Base-by-base conservation (phyloP, 2,797 vertebrate species). In the Mionectes olivaceus region DNA sequence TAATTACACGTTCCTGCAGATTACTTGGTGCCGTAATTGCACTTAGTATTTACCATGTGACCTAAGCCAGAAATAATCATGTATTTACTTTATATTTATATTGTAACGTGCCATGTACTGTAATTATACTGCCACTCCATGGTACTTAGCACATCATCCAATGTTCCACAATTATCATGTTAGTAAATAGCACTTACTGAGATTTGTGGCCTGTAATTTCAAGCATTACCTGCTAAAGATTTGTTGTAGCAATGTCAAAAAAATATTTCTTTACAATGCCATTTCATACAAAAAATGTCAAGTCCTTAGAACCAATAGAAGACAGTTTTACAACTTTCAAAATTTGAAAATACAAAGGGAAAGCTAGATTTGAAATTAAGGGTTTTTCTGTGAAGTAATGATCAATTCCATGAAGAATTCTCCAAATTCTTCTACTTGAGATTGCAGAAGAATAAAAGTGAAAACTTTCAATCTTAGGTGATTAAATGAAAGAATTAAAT, bases 81-180 rank as follows among this genome's bases (percentile, higher is more conserved):
- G 96, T 97, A 97, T 97, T 97, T 97, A 97, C 96, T 97, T 97
- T 96, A 96, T 96, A 97, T 97, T 96, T 97, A 96, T 96, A 97
- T 97, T 97, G 95, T 96, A 97, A 95, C 82, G 46, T 95, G 96
- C 97, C 95, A 96, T 97, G 96, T 97, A 96, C 95, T 95, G 96
- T 97, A 97, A 97, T 97, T 97, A 97, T 94, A 97, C 96, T 97
- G 96, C 94, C 93, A 97, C 97, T 97, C 94, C 96, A 96, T 95
- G 96, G 96, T 96, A 97, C 96, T 97, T 97, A 97, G 96, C 94
- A 87, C 93, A 97, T 97, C 97, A 97, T 94, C 79, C 57, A 96
- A 96, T 95, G 96, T 96, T 95, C 93, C 92, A 95, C 96, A 97
- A 97, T 97, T 97, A 97, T 96, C 96, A 93, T 96, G 91, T 96